Evolutionary conservation across 37 sponge, comb jelly and placozoan species (phyloP).

Genomic region (Halichondria panicea): DNA sequence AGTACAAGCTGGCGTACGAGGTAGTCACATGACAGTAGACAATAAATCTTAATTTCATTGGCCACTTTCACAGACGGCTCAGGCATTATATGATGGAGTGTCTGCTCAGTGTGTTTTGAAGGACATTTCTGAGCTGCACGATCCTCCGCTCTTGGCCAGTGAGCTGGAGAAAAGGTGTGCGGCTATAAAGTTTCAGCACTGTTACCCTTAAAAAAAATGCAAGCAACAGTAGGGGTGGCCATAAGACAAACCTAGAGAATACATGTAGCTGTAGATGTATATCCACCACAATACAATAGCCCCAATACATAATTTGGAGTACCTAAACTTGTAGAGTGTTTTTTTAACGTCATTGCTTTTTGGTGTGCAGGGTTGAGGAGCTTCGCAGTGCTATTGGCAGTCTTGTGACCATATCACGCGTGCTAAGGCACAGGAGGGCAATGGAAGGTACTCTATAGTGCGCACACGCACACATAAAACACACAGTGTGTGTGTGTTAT

Average conservation of each 20-base stretch:
- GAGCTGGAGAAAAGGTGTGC: conserved; percentile 23
- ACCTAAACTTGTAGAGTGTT: background rate
- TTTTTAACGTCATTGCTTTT: background rate
- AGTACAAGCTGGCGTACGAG: conserved; percentile 77
- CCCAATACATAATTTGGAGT: too few species aligned
- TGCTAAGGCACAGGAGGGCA: conserved; percentile 37
- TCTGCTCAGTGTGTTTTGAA: background rate
- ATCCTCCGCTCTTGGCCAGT: background rate
- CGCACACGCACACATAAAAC: background rate
- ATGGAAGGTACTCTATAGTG: background rate
- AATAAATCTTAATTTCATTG: background rate
- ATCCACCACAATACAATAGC: too few species aligned
- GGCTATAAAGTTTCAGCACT: too few species aligned
- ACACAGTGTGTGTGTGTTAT: background rate
- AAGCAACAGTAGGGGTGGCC: too few species aligned
- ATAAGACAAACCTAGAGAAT: too few species aligned
- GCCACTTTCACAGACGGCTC: conserved; percentile 36
- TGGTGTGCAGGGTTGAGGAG: conserved; percentile 39
- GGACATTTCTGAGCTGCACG: conserved; percentile 46
- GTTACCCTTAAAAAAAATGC: background rate
- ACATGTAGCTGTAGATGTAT: too few species aligned
- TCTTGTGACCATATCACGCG: conserved; percentile 43
- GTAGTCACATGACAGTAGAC: conserved; percentile 17
- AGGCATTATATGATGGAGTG: conserved; percentile 45
- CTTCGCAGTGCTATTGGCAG: conserved; percentile 21